Conservation (phyloP, 2,113 vertebrate species). For the Oryzias curvinotus region DNA sequence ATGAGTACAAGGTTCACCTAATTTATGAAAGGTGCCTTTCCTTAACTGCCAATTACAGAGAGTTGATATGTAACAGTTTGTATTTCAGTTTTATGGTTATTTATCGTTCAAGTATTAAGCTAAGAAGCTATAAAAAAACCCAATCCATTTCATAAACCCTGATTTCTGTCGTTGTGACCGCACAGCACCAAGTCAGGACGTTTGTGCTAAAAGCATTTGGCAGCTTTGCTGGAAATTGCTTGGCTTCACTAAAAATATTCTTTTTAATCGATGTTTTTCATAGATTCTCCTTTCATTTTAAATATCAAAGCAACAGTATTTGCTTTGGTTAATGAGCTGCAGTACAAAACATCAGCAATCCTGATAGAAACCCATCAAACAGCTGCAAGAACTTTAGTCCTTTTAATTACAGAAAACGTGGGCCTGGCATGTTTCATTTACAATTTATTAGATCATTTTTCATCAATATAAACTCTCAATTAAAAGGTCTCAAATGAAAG, state of each 20-base stretch:
- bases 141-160: neutral
- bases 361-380: no score
- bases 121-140: neutral
- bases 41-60: neutral
- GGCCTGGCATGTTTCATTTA: no score
- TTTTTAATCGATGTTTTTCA: neutral
- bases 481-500: no score
- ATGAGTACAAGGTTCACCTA: neutral
- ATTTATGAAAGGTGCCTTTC: neutral
- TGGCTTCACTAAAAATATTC: neutral
- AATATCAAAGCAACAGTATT: neutral
- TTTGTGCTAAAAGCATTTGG: no score
- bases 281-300: neutral
- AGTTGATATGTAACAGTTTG: neutral
- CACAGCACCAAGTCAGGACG: no score
- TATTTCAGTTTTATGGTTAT: neutral
- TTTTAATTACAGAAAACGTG: no score
- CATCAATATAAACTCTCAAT: no score
- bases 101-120: neutral
- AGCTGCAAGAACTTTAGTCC: no score
- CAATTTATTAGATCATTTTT: no score
- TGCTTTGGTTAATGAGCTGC: neutral
- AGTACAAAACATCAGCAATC: conserved; percentile 1
- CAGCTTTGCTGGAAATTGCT: neutral
- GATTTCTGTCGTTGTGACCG: no score